These are phyloP conservation scores for Notocelia uddmanniana DNA, from an alignment of 2,888 invertebrate species.

Conservation along the genomic window DNA sequence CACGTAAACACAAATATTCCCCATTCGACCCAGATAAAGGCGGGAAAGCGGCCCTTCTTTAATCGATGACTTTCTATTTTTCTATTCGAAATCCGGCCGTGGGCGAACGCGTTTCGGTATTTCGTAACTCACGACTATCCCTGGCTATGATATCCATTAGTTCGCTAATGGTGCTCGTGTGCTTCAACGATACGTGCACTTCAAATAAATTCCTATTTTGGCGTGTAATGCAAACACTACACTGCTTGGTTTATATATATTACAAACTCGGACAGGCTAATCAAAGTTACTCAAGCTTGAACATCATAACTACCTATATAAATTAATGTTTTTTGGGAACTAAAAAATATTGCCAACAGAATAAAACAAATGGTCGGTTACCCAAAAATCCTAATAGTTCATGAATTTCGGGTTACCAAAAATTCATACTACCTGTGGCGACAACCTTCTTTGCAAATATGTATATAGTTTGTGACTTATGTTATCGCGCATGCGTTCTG, in stretches of 20 bases:
- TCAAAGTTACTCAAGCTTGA: neutral
- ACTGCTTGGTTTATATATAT: constrained; percentile 1
- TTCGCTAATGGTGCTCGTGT: constrained; percentile 40
- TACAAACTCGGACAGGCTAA: constrained; percentile 6
- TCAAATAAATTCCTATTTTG: constrained; percentile 21
- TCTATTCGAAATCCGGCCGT: constrained; percentile 77
- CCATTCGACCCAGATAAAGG: constrained; percentile 72
- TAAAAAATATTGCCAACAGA: too few relatives aligned
- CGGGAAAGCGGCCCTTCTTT: constrained; percentile 75
- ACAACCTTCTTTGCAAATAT: too few relatives aligned
- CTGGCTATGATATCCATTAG: constrained; percentile 44
- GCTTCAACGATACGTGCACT: constrained; percentile 17
- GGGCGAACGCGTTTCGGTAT: constrained; percentile 76
- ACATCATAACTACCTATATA: neutral
- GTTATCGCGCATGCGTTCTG: too few relatives aligned
- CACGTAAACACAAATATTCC: constrained; percentile 27
- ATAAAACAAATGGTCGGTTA: too few relatives aligned
- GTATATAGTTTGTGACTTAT: too few relatives aligned
- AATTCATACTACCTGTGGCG: too few relatives aligned
- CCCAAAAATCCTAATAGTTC: too few relatives aligned
- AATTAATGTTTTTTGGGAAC: too few relatives aligned
- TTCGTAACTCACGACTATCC: constrained; percentile 48
- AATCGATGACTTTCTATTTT: constrained; percentile 84
- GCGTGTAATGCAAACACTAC: neutral
- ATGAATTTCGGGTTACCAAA: too few relatives aligned